Evolutionary conservation across 2,797 vertebrate species (phyloP).

Genomic region (Acridotheres tristis): DNA sequence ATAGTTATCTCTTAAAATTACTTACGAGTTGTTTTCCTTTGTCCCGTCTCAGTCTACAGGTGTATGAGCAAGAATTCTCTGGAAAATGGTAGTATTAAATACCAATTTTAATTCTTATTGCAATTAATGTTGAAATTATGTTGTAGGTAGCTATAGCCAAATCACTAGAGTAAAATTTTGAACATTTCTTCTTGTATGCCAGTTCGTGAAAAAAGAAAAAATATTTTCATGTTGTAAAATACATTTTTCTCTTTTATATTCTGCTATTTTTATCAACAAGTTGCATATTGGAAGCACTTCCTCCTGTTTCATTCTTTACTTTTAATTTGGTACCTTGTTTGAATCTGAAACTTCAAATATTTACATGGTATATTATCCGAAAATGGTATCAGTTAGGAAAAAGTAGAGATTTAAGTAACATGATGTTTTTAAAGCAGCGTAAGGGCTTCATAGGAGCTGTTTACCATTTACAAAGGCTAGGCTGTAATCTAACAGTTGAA

Average conservation of each 20-base stretch:
- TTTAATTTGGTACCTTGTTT: not conserved
- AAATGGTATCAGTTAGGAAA: not conserved
- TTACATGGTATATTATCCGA: not conserved
- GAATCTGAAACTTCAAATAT: not conserved
- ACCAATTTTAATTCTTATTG: not conserved
- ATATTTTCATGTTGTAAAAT: not conserved
- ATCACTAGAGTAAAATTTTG: not conserved
- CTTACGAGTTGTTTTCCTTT: not conserved
- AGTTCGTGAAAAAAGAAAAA: not conserved
- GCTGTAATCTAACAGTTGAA: constrained; percentile 36
- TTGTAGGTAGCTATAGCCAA: not conserved
- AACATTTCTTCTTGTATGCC: not conserved
- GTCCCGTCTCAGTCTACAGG: not conserved
- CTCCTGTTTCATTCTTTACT: not conserved
- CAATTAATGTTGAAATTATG: not conserved
- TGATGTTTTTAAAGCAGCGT: not conserved
- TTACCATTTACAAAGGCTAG: constrained; percentile 66
- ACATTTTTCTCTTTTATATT: not conserved
- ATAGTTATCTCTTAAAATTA: not conserved
- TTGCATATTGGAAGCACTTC: not conserved
- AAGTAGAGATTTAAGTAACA: not conserved
- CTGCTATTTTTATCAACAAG: not conserved
- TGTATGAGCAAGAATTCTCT: not conserved
- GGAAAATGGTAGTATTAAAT: not conserved
- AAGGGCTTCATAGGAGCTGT: constrained; percentile 48